These are phyloP conservation scores for Potorous gilbertii DNA, from an alignment of 2,797 vertebrate genomes.

Conservation along the genomic window DNA sequence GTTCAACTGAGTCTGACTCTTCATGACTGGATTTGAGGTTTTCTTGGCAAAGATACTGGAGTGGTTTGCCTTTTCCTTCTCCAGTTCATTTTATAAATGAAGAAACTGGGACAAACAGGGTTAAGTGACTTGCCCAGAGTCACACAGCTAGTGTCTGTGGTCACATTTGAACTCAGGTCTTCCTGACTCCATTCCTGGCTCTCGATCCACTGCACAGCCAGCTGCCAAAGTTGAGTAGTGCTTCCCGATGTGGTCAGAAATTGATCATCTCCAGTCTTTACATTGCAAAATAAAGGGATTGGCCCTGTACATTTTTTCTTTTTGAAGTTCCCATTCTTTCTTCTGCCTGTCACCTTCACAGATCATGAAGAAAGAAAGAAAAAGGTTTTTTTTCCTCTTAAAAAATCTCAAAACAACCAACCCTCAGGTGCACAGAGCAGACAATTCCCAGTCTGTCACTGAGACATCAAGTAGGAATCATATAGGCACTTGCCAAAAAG, in stretches of 20 bases:
- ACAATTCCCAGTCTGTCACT: background rate
- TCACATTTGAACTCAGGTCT: background rate
- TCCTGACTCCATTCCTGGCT: background rate
- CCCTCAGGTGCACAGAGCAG: background rate
- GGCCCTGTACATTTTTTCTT: background rate
- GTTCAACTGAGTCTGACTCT: background rate
- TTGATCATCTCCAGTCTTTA: background rate
- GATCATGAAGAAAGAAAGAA: constrained; percentile 50
- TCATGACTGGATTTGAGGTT: background rate
- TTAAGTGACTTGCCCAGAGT: background rate
- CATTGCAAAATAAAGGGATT: background rate
- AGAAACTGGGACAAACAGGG: background rate
- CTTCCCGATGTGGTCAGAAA: background rate
- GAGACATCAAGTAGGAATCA: background rate
- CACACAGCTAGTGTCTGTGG: background rate
- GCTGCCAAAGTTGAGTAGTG: background rate
- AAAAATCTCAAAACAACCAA: constrained; percentile 15
- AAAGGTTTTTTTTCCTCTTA: background rate
- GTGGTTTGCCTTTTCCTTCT: background rate
- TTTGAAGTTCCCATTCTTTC: constrained; percentile 40
- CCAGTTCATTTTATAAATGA: background rate
- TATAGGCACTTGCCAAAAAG: background rate
- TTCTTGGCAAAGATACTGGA: background rate
- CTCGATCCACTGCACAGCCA: background rate
- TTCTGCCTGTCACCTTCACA: background rate